Conservation (phyloP, 1,140 invertebrate species). For the Littorina saxatilis region DNA sequence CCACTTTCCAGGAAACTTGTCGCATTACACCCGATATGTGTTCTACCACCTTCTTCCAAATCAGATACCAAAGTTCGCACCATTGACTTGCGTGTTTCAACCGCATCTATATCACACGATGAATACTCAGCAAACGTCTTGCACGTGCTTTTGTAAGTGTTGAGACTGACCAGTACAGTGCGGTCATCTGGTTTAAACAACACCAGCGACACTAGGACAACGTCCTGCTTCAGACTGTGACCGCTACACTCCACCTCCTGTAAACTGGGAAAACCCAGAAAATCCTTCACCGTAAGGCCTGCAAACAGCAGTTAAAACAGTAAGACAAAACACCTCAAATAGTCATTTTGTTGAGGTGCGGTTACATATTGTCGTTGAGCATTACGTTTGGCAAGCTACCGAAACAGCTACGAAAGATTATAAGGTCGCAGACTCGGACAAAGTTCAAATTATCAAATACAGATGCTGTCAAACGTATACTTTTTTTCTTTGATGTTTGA, state of each 20-base stretch:
- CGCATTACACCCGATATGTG: neutral
- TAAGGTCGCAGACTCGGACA: no score
- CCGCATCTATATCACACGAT: neutral
- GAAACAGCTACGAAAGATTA: no score
- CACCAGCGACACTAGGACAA: neutral
- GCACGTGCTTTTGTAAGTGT: neutral
- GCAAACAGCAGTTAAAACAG: neutral
- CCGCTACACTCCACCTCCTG: slow-evolving; percentile 25
- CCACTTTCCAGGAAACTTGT: neutral
- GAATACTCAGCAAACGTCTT: slow-evolving; percentile 6
- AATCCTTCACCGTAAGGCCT: slow-evolving; percentile 1
- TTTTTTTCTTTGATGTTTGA: no score
- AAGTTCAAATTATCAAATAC: no score
- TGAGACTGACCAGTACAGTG: neutral
- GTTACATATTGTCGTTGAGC: no score
- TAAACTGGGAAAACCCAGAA: slow-evolving; percentile 2
- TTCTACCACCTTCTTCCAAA: slow-evolving; percentile 11
- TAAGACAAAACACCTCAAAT: no score
- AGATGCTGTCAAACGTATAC: no score
- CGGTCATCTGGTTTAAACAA: neutral
- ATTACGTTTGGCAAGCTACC: no score
- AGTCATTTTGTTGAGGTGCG: no score
- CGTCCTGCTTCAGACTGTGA: neutral
- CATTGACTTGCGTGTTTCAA: neutral
- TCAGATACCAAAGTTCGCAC: neutral